phyloP scores from a whole-genome alignment of 2,797 vertebrate species.

The Sus cebifrons region DNA sequence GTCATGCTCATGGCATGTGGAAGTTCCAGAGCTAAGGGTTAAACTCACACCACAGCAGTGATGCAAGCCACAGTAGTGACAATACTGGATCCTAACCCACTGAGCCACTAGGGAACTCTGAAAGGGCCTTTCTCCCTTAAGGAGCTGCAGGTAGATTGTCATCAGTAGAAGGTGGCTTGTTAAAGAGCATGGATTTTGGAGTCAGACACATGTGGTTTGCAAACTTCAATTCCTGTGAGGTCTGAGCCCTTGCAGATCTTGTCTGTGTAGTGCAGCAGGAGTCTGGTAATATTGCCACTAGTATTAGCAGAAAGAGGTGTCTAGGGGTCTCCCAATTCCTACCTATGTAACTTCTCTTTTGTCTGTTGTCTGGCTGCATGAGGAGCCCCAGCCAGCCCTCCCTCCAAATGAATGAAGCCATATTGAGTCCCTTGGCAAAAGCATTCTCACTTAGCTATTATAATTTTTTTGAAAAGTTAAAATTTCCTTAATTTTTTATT shows the following conservation, averaged over 20 bases:
- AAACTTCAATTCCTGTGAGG: neutral
- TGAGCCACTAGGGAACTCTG: no score
- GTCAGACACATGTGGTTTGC: neutral
- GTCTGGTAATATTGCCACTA: neutral
- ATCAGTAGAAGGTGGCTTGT: conserved; percentile 10
- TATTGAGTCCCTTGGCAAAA: conserved; percentile 27
- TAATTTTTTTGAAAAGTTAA: conserved; percentile 91
- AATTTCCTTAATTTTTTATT: conserved; percentile 95
- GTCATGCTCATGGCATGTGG: no score
- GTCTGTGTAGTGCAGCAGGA: neutral
- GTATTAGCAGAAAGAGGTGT: neutral
- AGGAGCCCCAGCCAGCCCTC: neutral
- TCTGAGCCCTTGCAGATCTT: neutral
- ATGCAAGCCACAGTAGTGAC: no score
- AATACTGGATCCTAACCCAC: no score
- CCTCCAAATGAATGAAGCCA: conserved; percentile 46
- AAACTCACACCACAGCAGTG: no score
- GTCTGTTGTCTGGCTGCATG: neutral
- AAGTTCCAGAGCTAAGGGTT: no score
- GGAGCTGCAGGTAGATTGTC: neutral
- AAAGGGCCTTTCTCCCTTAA: conserved; percentile 15
- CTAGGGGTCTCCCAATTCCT: neutral
- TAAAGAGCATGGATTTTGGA: conserved; percentile 10
- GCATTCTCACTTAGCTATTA: conserved; percentile 33
- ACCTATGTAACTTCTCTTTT: conserved; percentile 16